phyloP scores from a whole-genome alignment of 1,140 invertebrate genomes.

The Arctopsyche grandis region DNA sequence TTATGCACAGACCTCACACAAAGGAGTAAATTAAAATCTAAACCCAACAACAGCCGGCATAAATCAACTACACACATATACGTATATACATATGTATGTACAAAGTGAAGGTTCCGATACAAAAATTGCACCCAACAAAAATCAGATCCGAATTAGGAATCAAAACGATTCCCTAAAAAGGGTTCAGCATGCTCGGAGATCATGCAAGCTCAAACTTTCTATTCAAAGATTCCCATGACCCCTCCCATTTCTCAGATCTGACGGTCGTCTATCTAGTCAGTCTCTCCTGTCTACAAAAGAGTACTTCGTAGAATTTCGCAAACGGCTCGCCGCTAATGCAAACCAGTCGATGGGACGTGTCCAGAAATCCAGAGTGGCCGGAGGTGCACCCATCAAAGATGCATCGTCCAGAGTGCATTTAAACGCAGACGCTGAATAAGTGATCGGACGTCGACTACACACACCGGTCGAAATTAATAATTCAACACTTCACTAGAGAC shows the following conservation, averaged over 20 bases:
- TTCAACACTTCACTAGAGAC: neutral
- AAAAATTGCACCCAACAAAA: neutral
- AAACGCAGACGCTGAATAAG: constrained; percentile 14
- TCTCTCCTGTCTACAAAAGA: neutral
- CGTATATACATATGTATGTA: too few species aligned
- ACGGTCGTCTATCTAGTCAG: neutral
- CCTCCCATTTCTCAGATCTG: neutral
- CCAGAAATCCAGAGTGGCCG: neutral
- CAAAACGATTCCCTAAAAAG: neutral
- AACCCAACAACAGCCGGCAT: too few species aligned
- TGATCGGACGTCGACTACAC: neutral
- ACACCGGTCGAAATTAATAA: neutral
- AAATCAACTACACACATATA: too few species aligned
- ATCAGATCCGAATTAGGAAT: neutral
- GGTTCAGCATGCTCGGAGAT: neutral
- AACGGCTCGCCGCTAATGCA: constrained; percentile 25
- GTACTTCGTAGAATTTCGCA: constrained; percentile 12
- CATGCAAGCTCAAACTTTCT: neutral
- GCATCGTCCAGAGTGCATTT: constrained; percentile 13
- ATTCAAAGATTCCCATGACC: neutral
- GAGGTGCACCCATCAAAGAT: neutral
- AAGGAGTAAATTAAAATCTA: too few species aligned
- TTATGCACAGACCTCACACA: too few species aligned
- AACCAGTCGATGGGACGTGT: constrained; percentile 12
- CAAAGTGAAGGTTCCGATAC: neutral